A percentile compares a stretch with the other conserved stretches of the same genome.
phyloP scores from a whole-genome alignment of 2,888 invertebrate genomes.

The Tenthredo distinguenda region DNA sequence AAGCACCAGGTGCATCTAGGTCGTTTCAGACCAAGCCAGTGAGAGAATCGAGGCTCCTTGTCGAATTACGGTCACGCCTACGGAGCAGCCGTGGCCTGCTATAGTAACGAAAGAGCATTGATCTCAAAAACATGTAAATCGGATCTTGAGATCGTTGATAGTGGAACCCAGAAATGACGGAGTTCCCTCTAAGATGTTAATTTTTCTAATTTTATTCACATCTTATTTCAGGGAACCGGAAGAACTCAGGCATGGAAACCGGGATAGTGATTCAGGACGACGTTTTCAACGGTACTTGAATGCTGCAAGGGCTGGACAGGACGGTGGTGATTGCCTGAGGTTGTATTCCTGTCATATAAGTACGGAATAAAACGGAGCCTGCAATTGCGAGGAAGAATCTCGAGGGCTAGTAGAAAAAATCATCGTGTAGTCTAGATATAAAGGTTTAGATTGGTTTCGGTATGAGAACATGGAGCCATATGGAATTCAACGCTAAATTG shows the following conservation, averaged over 20 bases:
- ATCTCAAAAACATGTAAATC: neutral
- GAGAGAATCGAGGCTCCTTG: constrained; percentile 39
- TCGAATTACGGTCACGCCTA: constrained; percentile 51
- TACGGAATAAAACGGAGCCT: constrained; percentile 79
- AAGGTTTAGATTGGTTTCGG: neutral
- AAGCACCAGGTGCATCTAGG: constrained; percentile 28
- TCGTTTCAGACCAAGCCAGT: constrained; percentile 38
- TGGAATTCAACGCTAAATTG: neutral
- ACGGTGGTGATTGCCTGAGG: constrained; percentile 86
- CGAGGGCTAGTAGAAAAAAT: constrained; percentile 17
- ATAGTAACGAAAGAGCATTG: constrained; percentile 1
- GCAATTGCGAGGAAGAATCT: neutral
- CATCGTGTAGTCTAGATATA: neutral
- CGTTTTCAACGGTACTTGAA: constrained; percentile 89
- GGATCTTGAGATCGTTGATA: neutral
- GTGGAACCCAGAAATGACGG: neutral
- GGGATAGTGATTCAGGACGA: constrained; percentile 85
- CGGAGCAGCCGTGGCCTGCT: constrained; percentile 9
- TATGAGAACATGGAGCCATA: neutral
- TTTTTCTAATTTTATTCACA: neutral
- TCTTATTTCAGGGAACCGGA: constrained; percentile 85
- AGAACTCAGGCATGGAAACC: constrained; percentile 85
- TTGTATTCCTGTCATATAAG: constrained; percentile 87
- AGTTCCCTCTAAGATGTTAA: neutral
- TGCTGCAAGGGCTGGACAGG: constrained; percentile 91